These are phyloP conservation scores for Xiphydria camelus DNA, from an alignment of 2,888 invertebrate species.

Conservation along the genomic window DNA sequence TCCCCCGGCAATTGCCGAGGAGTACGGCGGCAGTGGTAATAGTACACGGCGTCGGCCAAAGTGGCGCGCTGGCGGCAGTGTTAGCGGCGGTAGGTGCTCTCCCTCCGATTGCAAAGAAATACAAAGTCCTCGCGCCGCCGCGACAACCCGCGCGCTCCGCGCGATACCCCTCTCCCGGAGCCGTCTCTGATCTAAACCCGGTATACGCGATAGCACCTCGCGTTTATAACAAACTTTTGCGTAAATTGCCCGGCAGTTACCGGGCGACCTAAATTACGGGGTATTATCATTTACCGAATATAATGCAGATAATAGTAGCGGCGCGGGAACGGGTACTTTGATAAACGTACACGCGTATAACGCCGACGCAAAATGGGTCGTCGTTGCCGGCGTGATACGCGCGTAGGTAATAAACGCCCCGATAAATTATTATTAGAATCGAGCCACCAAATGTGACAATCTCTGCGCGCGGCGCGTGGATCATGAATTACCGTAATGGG, in stretches of 20 bases:
- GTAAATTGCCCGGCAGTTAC: conserved; percentile 12
- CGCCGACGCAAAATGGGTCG: conserved; percentile 4
- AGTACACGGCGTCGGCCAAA: too few species aligned
- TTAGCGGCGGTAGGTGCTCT: too few species aligned
- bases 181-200: too few species aligned
- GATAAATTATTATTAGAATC: conserved; percentile 31
- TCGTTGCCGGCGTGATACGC: conserved; percentile 4
- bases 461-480: conserved; percentile 17
- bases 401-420: conserved; percentile 6
- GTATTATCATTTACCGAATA: conserved; percentile 12
- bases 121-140: too few species aligned
- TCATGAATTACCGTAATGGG: conserved; percentile 29
- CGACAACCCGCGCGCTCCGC: too few species aligned
- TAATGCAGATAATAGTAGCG: background rate
- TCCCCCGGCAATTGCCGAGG: too few species aligned
- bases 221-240: conserved; percentile 6
- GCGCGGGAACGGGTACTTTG: conserved; percentile 21
- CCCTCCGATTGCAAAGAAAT: too few species aligned
- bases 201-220: conserved; percentile 24
- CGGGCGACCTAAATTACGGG: conserved; percentile 14
- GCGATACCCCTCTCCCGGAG: too few species aligned
- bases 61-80: too few species aligned
- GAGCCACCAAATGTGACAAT: conserved; percentile 24
- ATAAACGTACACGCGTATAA: conserved; percentile 22
- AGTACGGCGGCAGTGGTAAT: too few species aligned